Base-by-base conservation (phyloP, 2,888 invertebrate species). In the Aphrophora alni region DNA sequence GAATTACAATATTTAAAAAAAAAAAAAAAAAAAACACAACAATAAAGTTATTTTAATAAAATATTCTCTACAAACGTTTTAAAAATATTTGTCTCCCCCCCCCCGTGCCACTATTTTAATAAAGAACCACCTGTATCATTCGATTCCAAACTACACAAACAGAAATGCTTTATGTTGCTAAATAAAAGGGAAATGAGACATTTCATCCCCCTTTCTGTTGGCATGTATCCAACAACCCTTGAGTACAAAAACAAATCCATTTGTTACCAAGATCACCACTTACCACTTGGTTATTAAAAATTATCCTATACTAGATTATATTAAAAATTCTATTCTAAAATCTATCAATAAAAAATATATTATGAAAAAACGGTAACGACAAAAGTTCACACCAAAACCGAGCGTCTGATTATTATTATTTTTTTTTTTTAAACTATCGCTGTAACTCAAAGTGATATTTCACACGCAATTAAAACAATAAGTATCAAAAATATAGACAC, bases 271-370 rank as follows among this genome's bases (percentile, higher is more conserved):
- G n/a, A 33, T 5, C 33, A 59, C 21, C 59, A 59, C 59, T 59
- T 59, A 59, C 59, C 59, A 59, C 59, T 59, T 59, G 59, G 59
- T 59, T 59, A 59, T 59, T 21, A 59, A 44, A 44, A 59, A 59
- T 44, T 44, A 44, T 59, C n/a, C 59, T 59, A 59, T 59, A 21
- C 21, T 59, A 59, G 44, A 44, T 33, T n/a, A 7, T 14, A 14
- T 44, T 59, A 59, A 59, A 59, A 59, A 59, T 14, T 14, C 59
- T 59, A 59, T 59, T 59, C 59, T 59, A 59, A 21, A 59, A 59
- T 59, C 59, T 59, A 59, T 59, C 59, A 4, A 8, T 21, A 21
- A 59, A 59, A 59, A 59, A 59, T 59, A 59, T 59, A 59, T 59
- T 21, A 33, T 59, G 21, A 59, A 59, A 59, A 21, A 59, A 21